Evolutionary conservation across 2,113 vertebrate species (phyloP).

Genomic region (Abramis brama): DNA sequence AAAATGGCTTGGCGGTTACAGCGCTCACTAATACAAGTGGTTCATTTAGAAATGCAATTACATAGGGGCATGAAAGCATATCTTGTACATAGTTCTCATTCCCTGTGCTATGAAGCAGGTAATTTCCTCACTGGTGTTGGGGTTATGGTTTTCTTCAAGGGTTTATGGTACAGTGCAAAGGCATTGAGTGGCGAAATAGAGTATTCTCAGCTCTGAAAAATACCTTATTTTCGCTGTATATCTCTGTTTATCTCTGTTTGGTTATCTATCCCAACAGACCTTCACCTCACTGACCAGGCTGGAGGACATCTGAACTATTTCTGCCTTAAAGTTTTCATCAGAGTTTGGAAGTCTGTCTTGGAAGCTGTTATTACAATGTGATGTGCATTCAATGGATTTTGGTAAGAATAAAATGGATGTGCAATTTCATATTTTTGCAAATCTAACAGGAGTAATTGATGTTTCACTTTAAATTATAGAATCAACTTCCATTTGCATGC

Average conservation of each 20-base stretch:
- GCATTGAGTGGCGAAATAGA: not conserved
- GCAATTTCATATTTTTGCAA: too few species aligned
- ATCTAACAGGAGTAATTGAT: too few species aligned
- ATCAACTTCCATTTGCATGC: too few species aligned
- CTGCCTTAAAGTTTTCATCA: not conserved
- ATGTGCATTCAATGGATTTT: too few species aligned
- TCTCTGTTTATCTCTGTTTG: not conserved
- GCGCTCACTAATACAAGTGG: slow-evolving; percentile 55
- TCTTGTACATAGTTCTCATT: slow-evolving; percentile 67
- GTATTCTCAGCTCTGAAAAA: slow-evolving; percentile 27
- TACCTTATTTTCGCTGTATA: not conserved
- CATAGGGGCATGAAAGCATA: slow-evolving; percentile 69
- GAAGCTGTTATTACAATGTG: too few species aligned
- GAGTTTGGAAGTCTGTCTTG: too few species aligned
- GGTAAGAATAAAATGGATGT: too few species aligned
- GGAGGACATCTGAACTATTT: slow-evolving; percentile 3
- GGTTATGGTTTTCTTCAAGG: slow-evolving; percentile 69
- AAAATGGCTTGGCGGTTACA: slow-evolving; percentile 35
- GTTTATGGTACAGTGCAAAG: slow-evolving; percentile 40
- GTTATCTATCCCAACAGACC: slow-evolving; percentile 14
- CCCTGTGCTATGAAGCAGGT: slow-evolving; percentile 71
- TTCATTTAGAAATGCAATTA: slow-evolving; percentile 77
- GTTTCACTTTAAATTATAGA: too few species aligned
- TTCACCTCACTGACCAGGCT: slow-evolving; percentile 22
- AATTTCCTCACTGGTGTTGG: slow-evolving; percentile 73